phyloP scores from a whole-genome alignment of 2,888 invertebrate genomes.

The Sinotaia quadrata region DNA sequence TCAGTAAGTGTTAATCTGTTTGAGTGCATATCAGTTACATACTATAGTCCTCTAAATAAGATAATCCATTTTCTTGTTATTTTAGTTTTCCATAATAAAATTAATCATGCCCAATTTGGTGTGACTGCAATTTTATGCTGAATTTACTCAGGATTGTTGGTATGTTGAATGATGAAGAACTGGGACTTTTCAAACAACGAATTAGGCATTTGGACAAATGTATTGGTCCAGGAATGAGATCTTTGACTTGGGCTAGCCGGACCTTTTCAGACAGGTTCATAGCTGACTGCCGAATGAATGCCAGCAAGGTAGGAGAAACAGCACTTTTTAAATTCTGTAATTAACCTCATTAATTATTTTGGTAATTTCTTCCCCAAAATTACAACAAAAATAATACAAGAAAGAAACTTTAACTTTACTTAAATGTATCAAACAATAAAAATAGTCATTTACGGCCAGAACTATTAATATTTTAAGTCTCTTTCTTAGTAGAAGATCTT shows the following conservation, averaged over 20 bases:
- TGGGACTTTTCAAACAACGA: slow-evolving; percentile 83
- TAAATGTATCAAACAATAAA: not conserved
- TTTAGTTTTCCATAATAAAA: too few relatives aligned
- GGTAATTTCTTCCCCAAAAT: too few relatives aligned
- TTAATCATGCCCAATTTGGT: too few relatives aligned
- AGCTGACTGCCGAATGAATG: slow-evolving; percentile 66
- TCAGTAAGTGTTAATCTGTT: too few relatives aligned
- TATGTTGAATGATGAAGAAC: slow-evolving; percentile 83
- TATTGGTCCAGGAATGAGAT: slow-evolving; percentile 73
- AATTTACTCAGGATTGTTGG: slow-evolving; percentile 77
- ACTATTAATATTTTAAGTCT: not conserved
- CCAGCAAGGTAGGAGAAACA: slow-evolving; percentile 20
- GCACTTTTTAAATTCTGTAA: not conserved
- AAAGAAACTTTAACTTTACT: not conserved
- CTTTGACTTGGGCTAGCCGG: slow-evolving; percentile 71
- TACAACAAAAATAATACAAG: not conserved
- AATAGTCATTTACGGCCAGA: not conserved
- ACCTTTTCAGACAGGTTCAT: slow-evolving; percentile 71
- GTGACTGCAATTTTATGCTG: too few relatives aligned
- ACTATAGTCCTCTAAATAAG: too few relatives aligned
- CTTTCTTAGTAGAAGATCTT: not conserved
- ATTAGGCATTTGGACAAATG: slow-evolving; percentile 76
- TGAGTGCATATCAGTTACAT: too few relatives aligned
- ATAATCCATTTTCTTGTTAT: too few relatives aligned
- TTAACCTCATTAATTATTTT: not conserved